Conservation (phyloP, 1,140 invertebrate species). For the Parapsyche elsis region DNA sequence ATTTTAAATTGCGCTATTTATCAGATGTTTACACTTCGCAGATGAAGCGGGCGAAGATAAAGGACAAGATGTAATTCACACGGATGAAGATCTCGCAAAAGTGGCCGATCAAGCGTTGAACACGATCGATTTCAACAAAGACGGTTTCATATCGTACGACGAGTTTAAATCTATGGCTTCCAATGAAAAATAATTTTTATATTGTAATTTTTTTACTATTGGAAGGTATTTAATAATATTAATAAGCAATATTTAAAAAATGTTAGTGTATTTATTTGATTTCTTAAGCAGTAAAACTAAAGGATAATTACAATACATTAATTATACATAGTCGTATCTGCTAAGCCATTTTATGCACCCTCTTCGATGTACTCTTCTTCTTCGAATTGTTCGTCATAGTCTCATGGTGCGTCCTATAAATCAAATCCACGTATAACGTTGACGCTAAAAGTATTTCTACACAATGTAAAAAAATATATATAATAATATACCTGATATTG, state of each 20-base stretch:
- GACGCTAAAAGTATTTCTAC: neutral
- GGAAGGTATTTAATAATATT: neutral
- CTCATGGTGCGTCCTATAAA: slow-evolving; percentile 39
- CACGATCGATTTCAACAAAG: slow-evolving; percentile 78
- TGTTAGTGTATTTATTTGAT: neutral
- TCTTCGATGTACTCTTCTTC: slow-evolving; percentile 34
- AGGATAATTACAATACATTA: too few species aligned
- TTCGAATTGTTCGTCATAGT: slow-evolving; percentile 35
- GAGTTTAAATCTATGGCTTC: slow-evolving; percentile 71
- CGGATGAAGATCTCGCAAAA: slow-evolving; percentile 73
- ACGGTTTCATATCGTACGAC: slow-evolving; percentile 81
- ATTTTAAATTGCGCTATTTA: too few species aligned
- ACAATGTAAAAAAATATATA: too few species aligned
- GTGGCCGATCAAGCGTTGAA: slow-evolving; percentile 78
- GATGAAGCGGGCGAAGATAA: slow-evolving; percentile 56
- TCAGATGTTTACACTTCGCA: slow-evolving; percentile 53
- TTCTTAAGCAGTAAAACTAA: neutral
- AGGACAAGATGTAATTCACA: slow-evolving; percentile 54
- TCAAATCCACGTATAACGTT: neutral
- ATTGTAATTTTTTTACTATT: neutral
- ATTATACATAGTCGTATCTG: neutral
- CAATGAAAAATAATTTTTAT: neutral
- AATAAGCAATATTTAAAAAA: neutral
- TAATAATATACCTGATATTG: slow-evolving; percentile 78
- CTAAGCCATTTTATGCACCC: neutral